These are phyloP conservation scores for Rhingia rostrata DNA, from an alignment of 2,888 invertebrate genomes.

Conservation along the genomic window DNA sequence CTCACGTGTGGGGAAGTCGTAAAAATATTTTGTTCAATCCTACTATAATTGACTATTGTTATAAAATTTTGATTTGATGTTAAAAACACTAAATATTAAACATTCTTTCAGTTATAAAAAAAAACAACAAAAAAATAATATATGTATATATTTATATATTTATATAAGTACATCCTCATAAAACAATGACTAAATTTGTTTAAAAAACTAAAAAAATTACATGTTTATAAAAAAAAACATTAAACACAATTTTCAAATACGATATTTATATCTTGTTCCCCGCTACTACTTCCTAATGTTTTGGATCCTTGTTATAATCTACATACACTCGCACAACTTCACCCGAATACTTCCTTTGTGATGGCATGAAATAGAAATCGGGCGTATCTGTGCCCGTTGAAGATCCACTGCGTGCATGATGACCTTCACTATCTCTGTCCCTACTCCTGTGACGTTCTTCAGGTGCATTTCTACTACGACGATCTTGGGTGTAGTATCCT, in stretches of 20 bases:
- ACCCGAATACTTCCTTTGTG: constrained; percentile 95
- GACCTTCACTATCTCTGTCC: constrained; percentile 84
- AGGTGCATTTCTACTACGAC: constrained; percentile 80
- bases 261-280: constrained; percentile 20
- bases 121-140: constrained; percentile 17
- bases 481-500: constrained; percentile 85
- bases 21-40: neutral
- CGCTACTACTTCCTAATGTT: constrained; percentile 80
- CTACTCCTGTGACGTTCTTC: constrained; percentile 77
- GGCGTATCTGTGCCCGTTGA: constrained; percentile 84
- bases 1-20: constrained; percentile 15
- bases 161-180: constrained; percentile 64
- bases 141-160: neutral
- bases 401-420: constrained; percentile 78
- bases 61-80: constrained; percentile 12
- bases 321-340: constrained; percentile 93
- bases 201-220: constrained; percentile 47
- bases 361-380: constrained; percentile 98
- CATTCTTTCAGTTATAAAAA: constrained; percentile 36
- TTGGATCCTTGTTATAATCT: constrained; percentile 89
- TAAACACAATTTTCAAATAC: constrained; percentile 55
- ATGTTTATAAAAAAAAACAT: constrained; percentile 38
- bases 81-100: constrained; percentile 11
- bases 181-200: constrained; percentile 72
- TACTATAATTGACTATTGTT: constrained; percentile 41